Evolutionary conservation across 2,888 invertebrate species (phyloP).

Genomic region (Leptopilina myrica): DNA sequence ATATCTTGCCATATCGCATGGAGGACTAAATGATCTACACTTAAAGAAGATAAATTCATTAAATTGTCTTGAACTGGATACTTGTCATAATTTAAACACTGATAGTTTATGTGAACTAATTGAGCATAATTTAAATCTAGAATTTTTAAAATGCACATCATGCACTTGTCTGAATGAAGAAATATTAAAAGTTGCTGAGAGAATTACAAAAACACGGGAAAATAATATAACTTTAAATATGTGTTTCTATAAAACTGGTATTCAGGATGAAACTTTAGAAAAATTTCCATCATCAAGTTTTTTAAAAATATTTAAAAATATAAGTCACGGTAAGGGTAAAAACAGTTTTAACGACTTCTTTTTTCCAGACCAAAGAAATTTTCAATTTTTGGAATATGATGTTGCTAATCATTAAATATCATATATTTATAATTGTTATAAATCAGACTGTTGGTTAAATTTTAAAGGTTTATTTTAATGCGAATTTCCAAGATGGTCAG

Average conservation of each 20-base stretch:
- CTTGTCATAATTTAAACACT: background rate
- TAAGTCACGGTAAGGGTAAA: background rate
- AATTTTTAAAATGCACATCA: background rate
- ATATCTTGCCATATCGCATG: conserved; percentile 1
- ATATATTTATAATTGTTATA: too few relatives aligned
- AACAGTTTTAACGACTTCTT: conserved; percentile 12
- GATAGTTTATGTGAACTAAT: conserved; percentile 19
- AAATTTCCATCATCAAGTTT: background rate
- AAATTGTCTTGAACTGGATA: conserved; percentile 11
- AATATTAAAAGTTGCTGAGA: background rate
- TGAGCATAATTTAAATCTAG: conserved; percentile 3
- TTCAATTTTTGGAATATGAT: background rate
- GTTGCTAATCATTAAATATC: too few relatives aligned
- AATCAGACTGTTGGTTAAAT: too few relatives aligned
- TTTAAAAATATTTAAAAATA: background rate
- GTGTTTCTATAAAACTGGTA: conserved; percentile 10
- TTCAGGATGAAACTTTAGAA: background rate
- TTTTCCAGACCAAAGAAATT: background rate
- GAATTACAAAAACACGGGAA: background rate
- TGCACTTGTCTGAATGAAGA: background rate
- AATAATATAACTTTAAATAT: background rate
- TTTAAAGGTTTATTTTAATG: too few relatives aligned
- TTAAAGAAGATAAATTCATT: background rate
- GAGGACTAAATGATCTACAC: background rate
- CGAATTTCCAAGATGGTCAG: too few relatives aligned